Conservation (phyloP, 2,797 vertebrate genomes). For the Pseudochaenichthys georgianus region DNA sequence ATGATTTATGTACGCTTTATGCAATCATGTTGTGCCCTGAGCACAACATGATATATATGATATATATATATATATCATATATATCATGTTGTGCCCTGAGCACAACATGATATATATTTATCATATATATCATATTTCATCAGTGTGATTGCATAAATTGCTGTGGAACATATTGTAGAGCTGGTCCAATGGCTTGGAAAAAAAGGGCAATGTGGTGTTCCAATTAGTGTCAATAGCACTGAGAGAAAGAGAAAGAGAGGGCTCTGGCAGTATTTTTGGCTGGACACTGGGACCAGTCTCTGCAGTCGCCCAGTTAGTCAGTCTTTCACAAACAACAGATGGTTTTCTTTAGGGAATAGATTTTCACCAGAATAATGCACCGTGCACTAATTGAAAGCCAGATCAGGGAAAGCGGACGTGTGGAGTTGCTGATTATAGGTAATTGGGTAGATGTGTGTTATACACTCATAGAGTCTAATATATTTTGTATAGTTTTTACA, state of each 20-base stretch:
- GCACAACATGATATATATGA: neutral
- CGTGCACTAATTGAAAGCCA: constrained; percentile 11
- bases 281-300: constrained; percentile 24
- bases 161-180: constrained; percentile 44
- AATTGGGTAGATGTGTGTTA: constrained; percentile 12
- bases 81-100: constrained; percentile 36
- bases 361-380: constrained; percentile 13
- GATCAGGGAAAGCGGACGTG: constrained; percentile 2
- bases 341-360: constrained; percentile 34
- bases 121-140: constrained; percentile 39
- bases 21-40: constrained; percentile 43
- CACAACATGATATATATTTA: neutral
- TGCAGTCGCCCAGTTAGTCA: constrained; percentile 16
- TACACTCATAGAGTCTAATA: neutral
- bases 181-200: constrained; percentile 17
- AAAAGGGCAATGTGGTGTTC: constrained; percentile 28
- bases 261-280: constrained; percentile 13
- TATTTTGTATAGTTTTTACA: neutral
- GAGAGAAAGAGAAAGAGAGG: neutral
- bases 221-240: constrained; percentile 28
- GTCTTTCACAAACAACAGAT: constrained; percentile 48
- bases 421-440: constrained; percentile 11
- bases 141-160: constrained; percentile 46
- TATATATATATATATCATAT: constrained; percentile 18
- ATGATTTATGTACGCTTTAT: constrained; percentile 45